Base-by-base conservation (phyloP, 2,797 vertebrate genomes). In the Pipistrellus nathusii region DNA sequence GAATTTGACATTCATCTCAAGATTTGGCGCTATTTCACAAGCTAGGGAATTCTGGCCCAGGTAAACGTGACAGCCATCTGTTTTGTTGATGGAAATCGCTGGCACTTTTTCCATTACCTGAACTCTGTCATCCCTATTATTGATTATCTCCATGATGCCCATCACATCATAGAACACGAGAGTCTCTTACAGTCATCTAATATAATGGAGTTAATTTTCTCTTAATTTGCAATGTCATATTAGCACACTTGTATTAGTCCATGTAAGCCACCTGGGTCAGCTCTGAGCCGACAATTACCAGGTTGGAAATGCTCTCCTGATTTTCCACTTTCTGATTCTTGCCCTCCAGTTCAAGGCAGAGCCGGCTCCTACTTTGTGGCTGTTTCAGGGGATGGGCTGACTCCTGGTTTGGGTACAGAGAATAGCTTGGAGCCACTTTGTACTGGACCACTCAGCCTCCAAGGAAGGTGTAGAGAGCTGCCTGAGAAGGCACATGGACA, bases 291-390 rank as follows among this genome's bases (percentile, higher is more conserved):
- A 96, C 98, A 96, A 99, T 99, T 73, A 99, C 97, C 98, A 99
- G 98, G 90, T 97, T 97, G 64, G 98, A 96, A n/a, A 95, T 98
- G 8, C 98, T 99, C 84, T 99, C 99, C 0, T 99, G 99, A 98
- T 99, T 99, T 97, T 99, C 99, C 99, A 99, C 99, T 99, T 98
- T 99, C 99, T 99, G 99, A 95, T 99, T 99, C 97, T 99, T 99
- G 88, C 99, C 99, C 0, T 99, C 99, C 72, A 99, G 97, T 98
- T 99, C 99, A 88, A 99, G 95, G 95, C 85, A 99, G 84, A 0
- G 99, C 98, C 21, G 99, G 99, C 66, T 98, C 98, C 13, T 98
- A 98, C 98, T 97, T 98, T 0, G 97, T 55, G 30, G 97, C 85
- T 82, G 96, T 94, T 76, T 97, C 98, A 6, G 78, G 91, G 68